Evolutionary conservation across 2,888 invertebrate genomes (phyloP).

Genomic region (Scaptodrosophila latifasciaeformis): DNA sequence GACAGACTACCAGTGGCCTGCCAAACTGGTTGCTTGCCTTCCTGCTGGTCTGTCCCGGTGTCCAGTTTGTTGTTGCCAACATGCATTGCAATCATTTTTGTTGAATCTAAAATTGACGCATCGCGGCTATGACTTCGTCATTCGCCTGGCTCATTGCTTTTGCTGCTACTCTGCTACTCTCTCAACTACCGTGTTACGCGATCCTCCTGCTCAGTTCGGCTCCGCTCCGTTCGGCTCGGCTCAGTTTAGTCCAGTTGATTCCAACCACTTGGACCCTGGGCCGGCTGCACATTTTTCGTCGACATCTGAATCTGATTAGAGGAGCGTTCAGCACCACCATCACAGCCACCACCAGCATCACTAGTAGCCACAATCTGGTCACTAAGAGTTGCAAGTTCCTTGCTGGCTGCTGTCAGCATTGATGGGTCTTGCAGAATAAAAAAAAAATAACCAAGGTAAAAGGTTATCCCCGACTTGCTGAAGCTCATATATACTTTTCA

Average conservation of each 20-base stretch:
- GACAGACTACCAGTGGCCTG: slow-evolving; percentile 1
- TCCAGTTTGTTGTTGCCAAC: slow-evolving; percentile 44
- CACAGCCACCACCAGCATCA: slow-evolving; percentile 7
- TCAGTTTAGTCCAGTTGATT: too few relatives aligned
- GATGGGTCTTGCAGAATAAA: slow-evolving; percentile 9
- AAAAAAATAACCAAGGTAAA: too few relatives aligned
- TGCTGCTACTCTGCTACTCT: slow-evolving; percentile 23
- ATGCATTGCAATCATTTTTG: slow-evolving; percentile 69
- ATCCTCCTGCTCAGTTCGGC: slow-evolving; percentile 11
- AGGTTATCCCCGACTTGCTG: too few relatives aligned
- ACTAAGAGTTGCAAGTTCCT: slow-evolving; percentile 5
- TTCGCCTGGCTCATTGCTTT: slow-evolving; percentile 39
- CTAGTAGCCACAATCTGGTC: slow-evolving; percentile 12
- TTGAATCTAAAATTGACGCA: slow-evolving; percentile 69
- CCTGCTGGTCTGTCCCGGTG: slow-evolving; percentile 3
- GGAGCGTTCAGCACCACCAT: slow-evolving; percentile 12
- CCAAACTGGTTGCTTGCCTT: background rate
- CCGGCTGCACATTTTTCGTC: slow-evolving; percentile 55
- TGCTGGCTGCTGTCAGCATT: slow-evolving; percentile 15
- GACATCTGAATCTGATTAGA: slow-evolving; percentile 68
- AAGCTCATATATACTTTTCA: too few relatives aligned
- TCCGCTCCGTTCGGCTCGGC: too few relatives aligned
- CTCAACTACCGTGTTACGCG: slow-evolving; percentile 63
- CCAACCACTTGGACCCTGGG: slow-evolving; percentile 18
- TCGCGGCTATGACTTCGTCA: slow-evolving; percentile 69